Conservation (phyloP, 2,797 vertebrate genomes). For the Phrynocephalus forsythii region DNA sequence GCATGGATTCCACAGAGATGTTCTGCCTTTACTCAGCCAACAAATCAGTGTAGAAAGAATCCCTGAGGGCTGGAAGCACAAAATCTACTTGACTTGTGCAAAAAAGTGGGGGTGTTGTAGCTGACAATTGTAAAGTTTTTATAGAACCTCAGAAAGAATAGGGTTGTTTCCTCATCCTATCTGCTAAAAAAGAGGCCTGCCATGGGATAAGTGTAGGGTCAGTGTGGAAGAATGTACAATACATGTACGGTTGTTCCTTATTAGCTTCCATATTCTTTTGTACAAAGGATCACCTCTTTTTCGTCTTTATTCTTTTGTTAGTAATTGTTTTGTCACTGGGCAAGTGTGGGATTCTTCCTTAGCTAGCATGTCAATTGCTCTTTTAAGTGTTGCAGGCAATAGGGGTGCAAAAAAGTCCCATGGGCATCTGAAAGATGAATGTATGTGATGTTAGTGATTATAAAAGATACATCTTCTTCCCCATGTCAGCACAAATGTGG, state of each 20-base stretch:
- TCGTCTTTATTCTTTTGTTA: not conserved
- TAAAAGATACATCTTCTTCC: not conserved
- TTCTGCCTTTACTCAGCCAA: slow-evolving; percentile 20
- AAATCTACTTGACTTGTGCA: not conserved
- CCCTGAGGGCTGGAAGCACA: slow-evolving; percentile 15
- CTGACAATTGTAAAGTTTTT: not conserved
- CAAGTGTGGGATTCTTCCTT: not conserved
- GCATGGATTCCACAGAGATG: slow-evolving; percentile 1
- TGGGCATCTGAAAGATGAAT: not conserved
- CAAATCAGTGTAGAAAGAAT: slow-evolving; percentile 19
- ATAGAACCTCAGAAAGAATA: not conserved
- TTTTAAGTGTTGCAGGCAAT: not conserved
- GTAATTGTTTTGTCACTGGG: slow-evolving; percentile 9
- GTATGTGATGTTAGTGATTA: not conserved
- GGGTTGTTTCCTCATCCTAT: slow-evolving; percentile 1
- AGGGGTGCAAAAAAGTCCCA: not conserved
- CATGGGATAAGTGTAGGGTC: not conserved
- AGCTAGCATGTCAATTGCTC: not conserved
- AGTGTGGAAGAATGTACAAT: not conserved
- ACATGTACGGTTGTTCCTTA: not conserved
- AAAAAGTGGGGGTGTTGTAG: not conserved
- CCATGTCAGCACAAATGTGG: not conserved
- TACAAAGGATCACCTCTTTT: not conserved
- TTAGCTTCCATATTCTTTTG: not conserved
- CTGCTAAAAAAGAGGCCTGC: not conserved